Evolutionary conservation across 2,113 vertebrate species (phyloP), one percentile per base, ranked within the genome.

Genomic region (Lichenostomus cassidix): DNA sequence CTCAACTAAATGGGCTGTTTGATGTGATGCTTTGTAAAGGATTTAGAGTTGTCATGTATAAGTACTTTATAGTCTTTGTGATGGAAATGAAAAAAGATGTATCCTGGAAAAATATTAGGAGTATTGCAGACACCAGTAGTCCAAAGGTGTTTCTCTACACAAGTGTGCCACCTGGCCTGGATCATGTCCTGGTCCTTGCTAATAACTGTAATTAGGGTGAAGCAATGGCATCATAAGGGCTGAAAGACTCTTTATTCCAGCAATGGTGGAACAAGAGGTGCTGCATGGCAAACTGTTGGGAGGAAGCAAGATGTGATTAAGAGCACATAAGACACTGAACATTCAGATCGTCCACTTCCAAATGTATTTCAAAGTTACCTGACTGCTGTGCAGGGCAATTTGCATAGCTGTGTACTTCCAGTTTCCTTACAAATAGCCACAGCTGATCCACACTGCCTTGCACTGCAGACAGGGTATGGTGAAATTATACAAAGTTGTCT

Each of bases 1-100:
- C 31, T 1, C 35, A 31, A 76, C 77, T 93, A 96, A 93, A 95
- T 76, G 83, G 80, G 94, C 69, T 92, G 73, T 91, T 90, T 95
- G 83, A 95, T 44, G 4, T 64, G 46, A 64, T 5, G 29, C 80
- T 68, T 89, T 83, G 47, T 88, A 80, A 83, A 67, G 80, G 63
- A 80, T 92, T 75, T 92, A 89, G 77, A 83, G 53, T 56, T 87
- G 92, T 83, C 77, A 33, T 52, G 76, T 80, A 15, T 73, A 94
- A 92, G 83, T 81, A 77, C 53, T 94, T 94, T 44, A 56, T 18
- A 69, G 55, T 73, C 82, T 91, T 92, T 91, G 78, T 95, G 46
- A 74, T 91, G 83, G 68, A 91, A 92, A 94, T 94, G 35, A 64
- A 64, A 50, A 77, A 91, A 50, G 53, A 80, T 73, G 64, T 83